A percentile compares a stretch with the other conserved stretches of the same genome.
Conservation (phyloP, 1,140 invertebrate genomes). For the Mycetomoellerius zeteki region DNA sequence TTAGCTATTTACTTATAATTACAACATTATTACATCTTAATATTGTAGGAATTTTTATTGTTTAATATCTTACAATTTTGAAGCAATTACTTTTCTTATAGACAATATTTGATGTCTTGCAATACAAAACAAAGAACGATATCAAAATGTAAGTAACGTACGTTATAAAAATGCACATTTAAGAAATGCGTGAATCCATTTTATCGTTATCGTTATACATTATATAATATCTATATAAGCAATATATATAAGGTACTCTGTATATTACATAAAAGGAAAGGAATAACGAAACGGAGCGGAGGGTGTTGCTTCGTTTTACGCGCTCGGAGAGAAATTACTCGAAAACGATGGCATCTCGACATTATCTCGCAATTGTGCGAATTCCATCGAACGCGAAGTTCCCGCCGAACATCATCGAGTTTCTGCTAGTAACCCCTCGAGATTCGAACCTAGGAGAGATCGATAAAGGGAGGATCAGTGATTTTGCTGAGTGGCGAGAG, state of each 20-base stretch:
- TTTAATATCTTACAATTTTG: neutral
- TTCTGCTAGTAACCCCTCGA: constrained; percentile 37
- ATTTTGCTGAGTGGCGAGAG: neutral
- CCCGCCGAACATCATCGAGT: constrained; percentile 46
- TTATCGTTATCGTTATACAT: constrained; percentile 2
- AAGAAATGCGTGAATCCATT: neutral
- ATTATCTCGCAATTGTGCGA: constrained; percentile 53
- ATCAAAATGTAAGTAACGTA: neutral
- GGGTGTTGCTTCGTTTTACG: constrained; percentile 20
- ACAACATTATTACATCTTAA: neutral
- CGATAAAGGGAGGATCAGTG: constrained; percentile 21
- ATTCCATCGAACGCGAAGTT: constrained; percentile 54
- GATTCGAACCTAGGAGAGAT: constrained; percentile 24
- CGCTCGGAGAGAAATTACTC: constrained; percentile 42
- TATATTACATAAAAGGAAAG: neutral
- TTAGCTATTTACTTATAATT: neutral
- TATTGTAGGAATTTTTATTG: constrained; percentile 6
- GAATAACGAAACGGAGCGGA: neutral
- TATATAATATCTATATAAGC: neutral
- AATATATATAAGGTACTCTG: neutral
- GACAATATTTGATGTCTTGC: neutral
- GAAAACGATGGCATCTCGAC: neutral
- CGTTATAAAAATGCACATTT: constrained; percentile 2
- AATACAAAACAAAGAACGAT: neutral
- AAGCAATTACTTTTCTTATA: neutral